Base-by-base conservation (phyloP, 2,888 invertebrate genomes). In the Geophilus truncorum region DNA sequence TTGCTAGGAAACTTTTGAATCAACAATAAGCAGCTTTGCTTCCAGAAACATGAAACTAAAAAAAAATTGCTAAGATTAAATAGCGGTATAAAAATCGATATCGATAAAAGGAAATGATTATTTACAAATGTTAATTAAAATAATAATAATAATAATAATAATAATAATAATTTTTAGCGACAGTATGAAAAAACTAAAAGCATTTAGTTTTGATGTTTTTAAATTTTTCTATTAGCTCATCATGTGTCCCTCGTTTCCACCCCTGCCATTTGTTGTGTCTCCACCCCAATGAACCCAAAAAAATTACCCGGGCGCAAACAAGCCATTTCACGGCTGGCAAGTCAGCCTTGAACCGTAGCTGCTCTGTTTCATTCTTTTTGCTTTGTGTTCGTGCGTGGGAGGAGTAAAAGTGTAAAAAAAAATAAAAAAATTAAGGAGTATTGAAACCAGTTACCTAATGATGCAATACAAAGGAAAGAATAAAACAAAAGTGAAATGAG, bases 301-400 rank as follows among this genome's bases (percentile, higher is more conserved):
- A 57, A 57, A 57, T 57, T 57, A 57, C 57, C 57, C 21, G 57
- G 57, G 57, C 57, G 57, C 57, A 57, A 57, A 57, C 57, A 57
- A 57, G 57, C 57, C 57, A 57, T 57, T 57, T 57, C 57, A 57
- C 57, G 57, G 57, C 57, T 57, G 23, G 57, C 57, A 57, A 57
- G 57, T 57, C 23, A 57, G 57, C 57, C 57, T 57, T 57, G 57
- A 57, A 57, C 57, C 57, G 57, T 57, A 57, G 57, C 57, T 57
- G 57, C 15, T 57, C 57, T 57, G 57, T 21, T 21, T n/a, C 57
- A 57, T 57, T 21, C 23, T 57, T 57, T 57, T 18, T 57, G 23
- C 57, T 40, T 40, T 40, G 40, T 40, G 40, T 40, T 40, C 40
- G 40, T 10, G 9, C 18, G 18, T 57, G 57, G 57, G 57, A 57